Base-by-base conservation (phyloP, 2,888 invertebrate genomes). In the Camponotus fellah region DNA sequence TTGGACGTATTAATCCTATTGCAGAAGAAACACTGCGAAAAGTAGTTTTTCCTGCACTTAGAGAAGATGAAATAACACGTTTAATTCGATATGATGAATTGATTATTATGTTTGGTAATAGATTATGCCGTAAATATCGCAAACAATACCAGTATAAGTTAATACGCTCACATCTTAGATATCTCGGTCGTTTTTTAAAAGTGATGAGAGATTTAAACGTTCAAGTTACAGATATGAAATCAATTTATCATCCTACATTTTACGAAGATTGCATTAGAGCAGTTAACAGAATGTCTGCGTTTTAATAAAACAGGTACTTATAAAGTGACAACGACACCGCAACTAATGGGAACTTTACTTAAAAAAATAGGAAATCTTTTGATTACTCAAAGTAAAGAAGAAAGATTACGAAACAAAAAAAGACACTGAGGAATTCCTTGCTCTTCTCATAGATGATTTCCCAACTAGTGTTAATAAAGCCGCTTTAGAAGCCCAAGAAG, bases 331-430 rank as follows among this genome's bases (percentile, higher is more conserved):
- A 66, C 66, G 8, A 66, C 43, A 17, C 26, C 43, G 10, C 65
- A 65, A 66, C 66, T 66, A 66, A 66, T 66, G 43, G 43, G 66
- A 66, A 66, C 66, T 66, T 46, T 46, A 8, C 43, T 66, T 66
- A 66, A 66, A 8, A 66, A 66, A 66, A 26, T 66, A 14, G 46
- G 26, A 46, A 66, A 66, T 46, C 43, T 66, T 14, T 0, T 66
- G 9, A 66, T 66, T 46, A 46, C 26, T 66, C 66, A 66, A 46
- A 9, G 66, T 66, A 66, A 66, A 46, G 4, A 66, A 66, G 14
- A 66, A 66, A 46, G 17, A 26, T 66, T 66, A 66, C 14, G 43
- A 37, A 64, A 37, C 43, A 26, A 66, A 66, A 1, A 66, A 26
- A 8, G 17, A 66, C 46, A 12, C 26, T 43, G 66, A 66, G 6